Base-by-base conservation (phyloP, 2,888 invertebrate genomes). In the Marronus borbonicus region DNA sequence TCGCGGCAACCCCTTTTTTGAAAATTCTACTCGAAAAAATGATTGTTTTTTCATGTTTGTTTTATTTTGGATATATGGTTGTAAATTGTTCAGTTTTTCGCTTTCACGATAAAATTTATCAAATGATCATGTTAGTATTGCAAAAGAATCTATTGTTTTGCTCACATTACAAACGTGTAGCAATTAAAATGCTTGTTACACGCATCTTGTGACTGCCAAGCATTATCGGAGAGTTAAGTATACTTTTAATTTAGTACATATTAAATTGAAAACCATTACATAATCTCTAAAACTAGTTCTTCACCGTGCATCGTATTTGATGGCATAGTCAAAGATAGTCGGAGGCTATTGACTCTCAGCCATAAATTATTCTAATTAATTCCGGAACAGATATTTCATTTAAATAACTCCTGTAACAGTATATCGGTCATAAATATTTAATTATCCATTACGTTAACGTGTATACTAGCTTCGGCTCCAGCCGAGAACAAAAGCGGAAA, bases 371-470 rank as follows among this genome's bases (percentile, higher is more conserved):
- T 76, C 58, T 76, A 76, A 76, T 76, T 76, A 76, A 76, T 76
- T 76, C 76, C 66, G 76, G 58, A 72, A 72, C 39, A 72, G 44
- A 72, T 72, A 72, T 72, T 72, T 72, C 72, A 72, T 76, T 58
- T 66, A 58, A 66, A 76, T 76, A 66, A 65, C 76, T 66, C 28
- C 76, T 66, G 76, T 66, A 65, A 76, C 66, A 66, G 72, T 72
- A 72, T 65, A 76, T 76, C 65, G 66, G 76, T 66, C 76, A 76
- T 76, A 76, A 76, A 76, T 76, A 76, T 76, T 76, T 76, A 76
- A 76, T 76, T 66, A 76, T 76, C 76, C 76, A 76, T 76, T 76
- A 76, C 52, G 39, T 36, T 72, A 66, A 31, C 66, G 20, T 66
- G 14, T 44, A 24, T 2, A 62, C n/a, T 3, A 10, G 28, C 50